Conservation (phyloP, 1,140 invertebrate genomes). For the Nasonia giraulti region DNA sequence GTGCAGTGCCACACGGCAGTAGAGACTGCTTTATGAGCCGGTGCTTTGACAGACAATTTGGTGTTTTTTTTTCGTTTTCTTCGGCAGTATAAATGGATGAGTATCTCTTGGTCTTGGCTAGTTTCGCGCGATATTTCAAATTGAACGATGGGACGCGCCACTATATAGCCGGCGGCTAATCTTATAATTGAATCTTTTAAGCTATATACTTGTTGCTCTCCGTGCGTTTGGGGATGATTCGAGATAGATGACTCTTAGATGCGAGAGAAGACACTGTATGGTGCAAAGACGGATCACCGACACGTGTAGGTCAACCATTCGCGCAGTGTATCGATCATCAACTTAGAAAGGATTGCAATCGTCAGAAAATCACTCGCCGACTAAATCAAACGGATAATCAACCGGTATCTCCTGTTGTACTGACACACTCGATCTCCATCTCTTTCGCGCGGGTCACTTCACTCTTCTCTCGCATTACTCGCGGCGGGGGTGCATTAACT, state of each 20-base stretch:
- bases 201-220: background rate
- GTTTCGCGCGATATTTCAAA: background rate
- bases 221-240: background rate
- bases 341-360: too few relatives aligned
- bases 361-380: too few relatives aligned
- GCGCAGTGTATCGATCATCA: too few relatives aligned
- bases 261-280: too few relatives aligned
- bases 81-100: background rate
- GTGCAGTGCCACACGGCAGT: background rate
- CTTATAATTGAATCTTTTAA: too few relatives aligned
- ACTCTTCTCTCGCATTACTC: slow-evolving; percentile 58
- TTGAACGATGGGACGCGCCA: background rate
- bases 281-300: too few relatives aligned
- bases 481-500: slow-evolving; percentile 69
- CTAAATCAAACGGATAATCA: background rate
- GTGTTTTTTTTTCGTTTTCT: background rate
- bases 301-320: too few relatives aligned
- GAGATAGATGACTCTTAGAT: background rate
- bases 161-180: too few relatives aligned
- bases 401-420: slow-evolving; percentile 39
- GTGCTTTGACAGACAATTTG: background rate
- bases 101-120: background rate
- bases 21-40: background rate
- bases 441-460: background rate
- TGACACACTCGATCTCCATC: slow-evolving; percentile 65